Evolutionary conservation across 2,797 vertebrate species (phyloP), one percentile per base, ranked within the genome.

Genomic region (Sebastes hubbsi): DNA sequence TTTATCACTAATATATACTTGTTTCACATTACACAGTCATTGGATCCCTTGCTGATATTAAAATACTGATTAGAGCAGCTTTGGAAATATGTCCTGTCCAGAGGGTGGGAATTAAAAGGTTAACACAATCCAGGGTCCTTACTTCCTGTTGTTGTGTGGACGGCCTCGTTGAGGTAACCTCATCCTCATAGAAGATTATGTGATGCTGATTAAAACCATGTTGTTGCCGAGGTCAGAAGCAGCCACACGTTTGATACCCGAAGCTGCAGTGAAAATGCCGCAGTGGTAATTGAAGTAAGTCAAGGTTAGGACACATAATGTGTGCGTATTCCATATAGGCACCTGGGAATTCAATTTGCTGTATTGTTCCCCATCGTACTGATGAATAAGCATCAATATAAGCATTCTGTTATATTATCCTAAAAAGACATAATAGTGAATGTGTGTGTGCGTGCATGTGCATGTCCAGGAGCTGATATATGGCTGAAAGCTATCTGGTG

Each of bases 401-500:
- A 36, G 61, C 8, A 8, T 8, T 68, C 25, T 38, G 8, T 56
- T 52, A 34, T 6, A 67, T 59, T 6, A 67, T 59, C 13, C n/a
- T 56, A 12, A 34, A 75, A 63, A 67, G 1, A 56, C 25, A 22
- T 18, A 11, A 46, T 2, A 6, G 36, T 65, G 20, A 16, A 7
- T 52, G 42, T 42, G 6, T 18, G 25, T 12, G 24, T 36, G 20
- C 38, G 52, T 54, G 36, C 0, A 32, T 36, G 25, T 42, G n/a
- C 18, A 49, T 52, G 25, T 80, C 38, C 52, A 71, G 55, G 55
- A 62, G 55, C 60, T 74, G 30, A 75, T 80, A 70, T 72, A 58
- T 70, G 42, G 66, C 62, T 77, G 73, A 82, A 74, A 79, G 77
- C 80, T 84, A 82, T 83, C 75, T 82, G 49, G 34, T 88, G 66